phyloP scores from a whole-genome alignment of 35 echinoderm and acorn worm species.

The Diadema setosum region DNA sequence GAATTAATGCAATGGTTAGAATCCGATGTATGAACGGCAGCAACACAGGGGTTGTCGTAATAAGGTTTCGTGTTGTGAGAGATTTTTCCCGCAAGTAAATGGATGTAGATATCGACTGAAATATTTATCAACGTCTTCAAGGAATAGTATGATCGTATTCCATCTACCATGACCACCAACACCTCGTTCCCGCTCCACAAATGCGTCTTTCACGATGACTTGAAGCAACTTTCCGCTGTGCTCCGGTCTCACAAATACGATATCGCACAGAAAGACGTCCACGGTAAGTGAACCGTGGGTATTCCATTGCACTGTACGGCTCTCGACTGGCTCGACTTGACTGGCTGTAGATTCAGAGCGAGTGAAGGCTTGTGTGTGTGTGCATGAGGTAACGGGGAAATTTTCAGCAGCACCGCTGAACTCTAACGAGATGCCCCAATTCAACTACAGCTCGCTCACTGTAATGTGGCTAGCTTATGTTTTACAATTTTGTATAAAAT shows the following conservation, averaged over 20 bases:
- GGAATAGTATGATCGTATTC: neutral
- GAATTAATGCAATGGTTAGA: no score
- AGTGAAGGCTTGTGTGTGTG: neutral
- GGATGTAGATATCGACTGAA: no score
- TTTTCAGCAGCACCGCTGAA: neutral
- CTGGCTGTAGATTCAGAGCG: neutral
- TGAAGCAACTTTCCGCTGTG: slow-evolving; percentile 25
- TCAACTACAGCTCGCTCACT: no score
- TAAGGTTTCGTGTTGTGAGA: no score
- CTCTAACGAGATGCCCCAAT: no score
- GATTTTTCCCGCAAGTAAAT: no score
- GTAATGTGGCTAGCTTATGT: no score
- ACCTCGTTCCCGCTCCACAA: slow-evolving; percentile 34
- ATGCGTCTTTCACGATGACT: slow-evolving; percentile 40
- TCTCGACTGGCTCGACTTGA: neutral
- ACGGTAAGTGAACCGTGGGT: slow-evolving; percentile 42
- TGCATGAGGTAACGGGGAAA: neutral
- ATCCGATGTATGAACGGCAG: no score
- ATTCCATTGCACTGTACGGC: no score
- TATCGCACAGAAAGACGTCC: slow-evolving; percentile 55
- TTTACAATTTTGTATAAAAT: no score
- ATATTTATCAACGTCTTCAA: neutral
- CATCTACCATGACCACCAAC: slow-evolving; percentile 13
- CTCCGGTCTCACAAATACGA: slow-evolving; percentile 36
- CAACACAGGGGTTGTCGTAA: no score